Base-by-base conservation (phyloP, 2,797 vertebrate species). In the Bryconaethiops microstoma region DNA sequence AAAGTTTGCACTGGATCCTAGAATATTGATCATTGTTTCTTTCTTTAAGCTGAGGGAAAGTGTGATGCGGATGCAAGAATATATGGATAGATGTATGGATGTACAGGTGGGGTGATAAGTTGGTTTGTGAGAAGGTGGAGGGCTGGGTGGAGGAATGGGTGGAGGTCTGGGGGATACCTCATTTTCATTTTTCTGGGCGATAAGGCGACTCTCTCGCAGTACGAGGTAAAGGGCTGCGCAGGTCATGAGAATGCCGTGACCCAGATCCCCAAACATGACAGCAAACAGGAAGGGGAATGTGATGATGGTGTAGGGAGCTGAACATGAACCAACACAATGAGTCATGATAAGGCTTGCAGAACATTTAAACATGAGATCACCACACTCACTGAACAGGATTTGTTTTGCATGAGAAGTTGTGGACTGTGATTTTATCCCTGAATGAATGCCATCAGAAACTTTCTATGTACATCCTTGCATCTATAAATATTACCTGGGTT, bases 281-380 rank as follows among this genome's bases (percentile, higher is more conserved):
- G 98, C 98, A 79, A 99, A 99, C 7, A 99, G 94, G 92, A 99
- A 99, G 0, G 98, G 98, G 91, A 99, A 99, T 78, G 98, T 99
- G 90, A 99, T 98, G 90, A 99, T 97, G 25, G 97, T 99, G 76
- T 98, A 99, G 0, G 97, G 98, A 16, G 98, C 98, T 99, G 90
- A 54, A 86, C 88, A 86, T 74, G 83, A 88, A 85, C 21, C 82
- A 76, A 64, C 9, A 80, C n/a, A 87, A 74, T 77, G 67, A 81
- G 8, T 59, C 76, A 72, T n/a, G 59, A 35, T 12, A 54, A 0
- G 75, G 59, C 68, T 74, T 50, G 8, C 19, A 54, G 19, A 57
- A 79, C 48, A 35, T 13, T 29, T 16, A 35, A 52, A 52, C 48
- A 52, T 52, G 48, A 72, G 10, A 23, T n/a, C 23, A 13, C 7